phyloP scores from a whole-genome alignment of 2,888 invertebrate genomes.

The Drosophila tripunctata region DNA sequence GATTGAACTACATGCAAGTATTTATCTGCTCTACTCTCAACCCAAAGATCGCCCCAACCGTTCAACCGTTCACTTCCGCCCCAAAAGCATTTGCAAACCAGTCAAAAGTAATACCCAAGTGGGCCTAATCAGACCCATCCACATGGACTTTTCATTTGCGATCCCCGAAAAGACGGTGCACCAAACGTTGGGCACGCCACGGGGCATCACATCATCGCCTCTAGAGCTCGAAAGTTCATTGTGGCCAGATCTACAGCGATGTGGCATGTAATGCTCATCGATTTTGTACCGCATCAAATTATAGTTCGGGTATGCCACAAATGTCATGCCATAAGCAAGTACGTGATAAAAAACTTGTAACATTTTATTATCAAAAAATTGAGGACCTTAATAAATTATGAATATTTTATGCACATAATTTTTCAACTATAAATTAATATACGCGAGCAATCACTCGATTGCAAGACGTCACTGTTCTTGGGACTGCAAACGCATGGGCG shows the following conservation, averaged over 20 bases:
- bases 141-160: constrained; percentile 28
- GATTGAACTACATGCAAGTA: constrained; percentile 57
- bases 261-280: constrained; percentile 49
- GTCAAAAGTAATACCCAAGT: constrained; percentile 37
- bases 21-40: background rate
- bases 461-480: no score
- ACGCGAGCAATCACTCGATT: no score
- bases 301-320: constrained; percentile 8
- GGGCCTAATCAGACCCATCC: constrained; percentile 55
- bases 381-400: no score
- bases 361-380: no score
- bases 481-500: no score
- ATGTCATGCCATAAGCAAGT: background rate
- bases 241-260: constrained; percentile 51
- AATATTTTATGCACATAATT: background rate
- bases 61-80: constrained; percentile 72
- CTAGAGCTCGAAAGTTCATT: constrained; percentile 66
- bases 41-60: constrained; percentile 50
- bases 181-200: constrained; percentile 29
- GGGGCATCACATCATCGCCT: constrained; percentile 54
- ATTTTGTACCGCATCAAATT: constrained; percentile 16
- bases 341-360: background rate
- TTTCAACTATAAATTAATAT: background rate
- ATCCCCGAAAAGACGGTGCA: constrained; percentile 43
- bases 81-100: constrained; percentile 8